Percentiles rank a stretch among this genome's conserved stretches.
These are phyloP conservation scores for Cryptoblepharus egeriae DNA, from an alignment of 2,797 vertebrate species.

Conservation along the genomic window DNA sequence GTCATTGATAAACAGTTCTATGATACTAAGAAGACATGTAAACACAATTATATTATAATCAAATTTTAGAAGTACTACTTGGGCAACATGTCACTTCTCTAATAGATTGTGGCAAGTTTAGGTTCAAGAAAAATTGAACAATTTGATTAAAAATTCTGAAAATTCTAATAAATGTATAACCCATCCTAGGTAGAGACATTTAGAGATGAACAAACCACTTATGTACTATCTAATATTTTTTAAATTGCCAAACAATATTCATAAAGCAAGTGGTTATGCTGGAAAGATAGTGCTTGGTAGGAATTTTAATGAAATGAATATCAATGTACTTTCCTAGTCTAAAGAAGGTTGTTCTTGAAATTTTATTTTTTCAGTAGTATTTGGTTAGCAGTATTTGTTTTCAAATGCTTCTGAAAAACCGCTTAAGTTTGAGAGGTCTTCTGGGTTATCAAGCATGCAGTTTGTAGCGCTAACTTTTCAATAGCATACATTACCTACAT, in stretches of 20 bases:
- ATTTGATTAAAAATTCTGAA: not conserved
- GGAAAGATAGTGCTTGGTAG: not conserved
- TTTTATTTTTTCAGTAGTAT: constrained; percentile 4
- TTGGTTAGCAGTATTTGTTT: not conserved
- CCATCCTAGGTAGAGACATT: not conserved
- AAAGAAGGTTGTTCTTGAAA: not conserved
- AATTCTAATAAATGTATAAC: not conserved
- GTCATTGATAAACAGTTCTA: not conserved
- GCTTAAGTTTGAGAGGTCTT: not conserved
- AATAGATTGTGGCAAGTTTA: not conserved
- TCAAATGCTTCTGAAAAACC: no score
- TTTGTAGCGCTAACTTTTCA: not conserved
- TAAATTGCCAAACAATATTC: not conserved
- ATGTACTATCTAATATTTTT: not conserved
- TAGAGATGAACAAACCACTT: not conserved
- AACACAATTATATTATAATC: not conserved
- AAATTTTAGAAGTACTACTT: not conserved
- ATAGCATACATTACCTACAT: not conserved
- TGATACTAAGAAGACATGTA: not conserved
- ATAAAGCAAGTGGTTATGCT: not conserved
- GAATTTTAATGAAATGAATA: not conserved
- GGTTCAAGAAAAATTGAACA: not conserved
- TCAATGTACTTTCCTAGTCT: not conserved
- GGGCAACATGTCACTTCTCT: not conserved
- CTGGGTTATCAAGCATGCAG: not conserved